Conservation (phyloP, 2,113 vertebrate species). For the Chaenogobius annularis region DNA sequence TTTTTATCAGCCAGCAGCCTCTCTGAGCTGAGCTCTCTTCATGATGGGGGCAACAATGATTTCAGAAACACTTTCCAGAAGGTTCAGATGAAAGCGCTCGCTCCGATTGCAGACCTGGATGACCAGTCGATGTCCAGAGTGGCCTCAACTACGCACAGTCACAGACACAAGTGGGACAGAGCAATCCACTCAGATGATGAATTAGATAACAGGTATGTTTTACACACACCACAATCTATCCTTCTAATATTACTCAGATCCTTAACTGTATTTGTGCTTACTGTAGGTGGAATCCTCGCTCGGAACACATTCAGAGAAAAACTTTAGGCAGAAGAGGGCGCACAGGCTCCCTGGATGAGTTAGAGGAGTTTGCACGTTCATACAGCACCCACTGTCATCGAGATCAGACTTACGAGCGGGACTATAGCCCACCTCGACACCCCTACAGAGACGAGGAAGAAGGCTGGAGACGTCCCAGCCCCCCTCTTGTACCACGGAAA, state of each 20-base stretch:
- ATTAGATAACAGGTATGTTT: slow-evolving; percentile 67
- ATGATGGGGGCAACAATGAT: slow-evolving; percentile 83
- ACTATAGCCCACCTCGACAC: slow-evolving; percentile 66
- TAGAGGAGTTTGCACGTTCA: slow-evolving; percentile 88
- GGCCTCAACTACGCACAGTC: slow-evolving; percentile 65
- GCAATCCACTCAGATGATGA: slow-evolving; percentile 67
- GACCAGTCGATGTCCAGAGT: slow-evolving; percentile 77
- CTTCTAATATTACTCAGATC: neutral
- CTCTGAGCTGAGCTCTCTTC: slow-evolving; percentile 95
- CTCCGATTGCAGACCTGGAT: slow-evolving; percentile 81
- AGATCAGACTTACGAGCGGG: slow-evolving; percentile 67
- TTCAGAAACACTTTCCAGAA: slow-evolving; percentile 89
- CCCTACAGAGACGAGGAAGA: slow-evolving; percentile 65
- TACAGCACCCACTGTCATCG: slow-evolving; percentile 77
- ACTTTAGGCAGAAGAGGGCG: slow-evolving; percentile 83
- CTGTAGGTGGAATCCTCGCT: slow-evolving; percentile 86
- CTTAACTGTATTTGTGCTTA: slow-evolving; percentile 1
- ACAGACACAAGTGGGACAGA: slow-evolving; percentile 74
- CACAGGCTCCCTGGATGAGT: slow-evolving; percentile 90
- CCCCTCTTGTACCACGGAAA: slow-evolving; percentile 78
- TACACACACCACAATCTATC: neutral
- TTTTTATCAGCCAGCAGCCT: slow-evolving; percentile 85
- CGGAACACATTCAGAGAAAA: slow-evolving; percentile 89
- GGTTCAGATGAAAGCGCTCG: slow-evolving; percentile 85
- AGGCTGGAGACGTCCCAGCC: slow-evolving; percentile 78